These are phyloP conservation scores for Zele albiditarsus DNA, from an alignment of 2,888 invertebrate genomes.

Conservation along the genomic window DNA sequence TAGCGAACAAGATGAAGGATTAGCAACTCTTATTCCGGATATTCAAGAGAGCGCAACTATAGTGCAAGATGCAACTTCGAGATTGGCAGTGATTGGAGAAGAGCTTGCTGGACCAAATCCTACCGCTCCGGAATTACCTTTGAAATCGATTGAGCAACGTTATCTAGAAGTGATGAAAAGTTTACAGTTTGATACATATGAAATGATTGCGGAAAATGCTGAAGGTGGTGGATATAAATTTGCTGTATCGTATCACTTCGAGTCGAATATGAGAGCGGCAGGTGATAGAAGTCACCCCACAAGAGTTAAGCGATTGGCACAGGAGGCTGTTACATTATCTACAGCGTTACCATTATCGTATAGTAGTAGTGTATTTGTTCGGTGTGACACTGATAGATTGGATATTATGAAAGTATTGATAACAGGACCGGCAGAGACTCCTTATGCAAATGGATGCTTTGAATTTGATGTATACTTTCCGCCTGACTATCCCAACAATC, in stretches of 20 bases:
- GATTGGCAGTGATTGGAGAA: constrained; percentile 60
- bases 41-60: constrained; percentile 83
- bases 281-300: constrained; percentile 91
- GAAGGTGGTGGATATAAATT: constrained; percentile 85
- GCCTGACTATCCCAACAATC: constrained; percentile 87
- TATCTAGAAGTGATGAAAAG: constrained; percentile 92
- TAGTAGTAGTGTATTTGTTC: constrained; percentile 95
- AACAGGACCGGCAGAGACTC: constrained; percentile 93
- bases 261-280: constrained; percentile 88
- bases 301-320: constrained; percentile 92
- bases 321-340: constrained; percentile 94
- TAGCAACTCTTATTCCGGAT: constrained; percentile 91
- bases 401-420: constrained; percentile 97
- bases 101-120: constrained; percentile 69
- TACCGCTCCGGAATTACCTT: constrained; percentile 73
- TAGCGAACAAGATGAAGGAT: constrained; percentile 90
- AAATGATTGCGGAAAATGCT: constrained; percentile 89
- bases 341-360: constrained; percentile 93
- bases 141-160: constrained; percentile 80
- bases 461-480: constrained; percentile 94
- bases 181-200: constrained; percentile 93
- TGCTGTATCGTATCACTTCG: constrained; percentile 91
- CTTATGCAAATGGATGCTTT: constrained; percentile 94
- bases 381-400: constrained; percentile 93
- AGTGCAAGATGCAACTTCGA: constrained; percentile 73